phyloP scores from a whole-genome alignment of 2,888 invertebrate species.

The Argyresthia goedartella region DNA sequence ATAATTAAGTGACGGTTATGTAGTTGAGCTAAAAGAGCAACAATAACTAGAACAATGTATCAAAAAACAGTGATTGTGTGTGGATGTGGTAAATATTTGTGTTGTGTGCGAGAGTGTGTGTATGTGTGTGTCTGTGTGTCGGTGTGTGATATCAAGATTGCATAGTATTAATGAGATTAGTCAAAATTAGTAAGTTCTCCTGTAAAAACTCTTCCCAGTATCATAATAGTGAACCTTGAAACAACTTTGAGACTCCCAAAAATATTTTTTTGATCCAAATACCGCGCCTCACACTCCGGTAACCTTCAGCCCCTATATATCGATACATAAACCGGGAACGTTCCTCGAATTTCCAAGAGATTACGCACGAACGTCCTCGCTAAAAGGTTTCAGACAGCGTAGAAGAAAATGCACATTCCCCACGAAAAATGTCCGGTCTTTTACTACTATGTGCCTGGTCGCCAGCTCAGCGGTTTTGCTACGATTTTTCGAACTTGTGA shows the following conservation, averaged over 20 bases:
- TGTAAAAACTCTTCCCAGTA: too few relatives aligned
- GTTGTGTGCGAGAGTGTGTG: too few relatives aligned
- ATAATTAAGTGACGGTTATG: too few relatives aligned
- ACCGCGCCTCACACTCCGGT: constrained; percentile 20
- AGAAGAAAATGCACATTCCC: constrained; percentile 15
- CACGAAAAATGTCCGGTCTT: constrained; percentile 14
- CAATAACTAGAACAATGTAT: too few relatives aligned
- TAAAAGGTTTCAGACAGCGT: constrained; percentile 18
- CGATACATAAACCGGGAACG: constrained; percentile 25
- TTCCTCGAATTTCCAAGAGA: constrained; percentile 11
- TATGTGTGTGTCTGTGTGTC: too few relatives aligned
- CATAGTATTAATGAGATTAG: too few relatives aligned
- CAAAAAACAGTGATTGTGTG: too few relatives aligned
- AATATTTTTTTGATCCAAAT: neutral
- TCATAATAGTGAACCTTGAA: neutral
- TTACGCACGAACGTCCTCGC: constrained; percentile 7
- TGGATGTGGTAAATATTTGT: too few relatives aligned
- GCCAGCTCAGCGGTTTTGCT: constrained; percentile 7
- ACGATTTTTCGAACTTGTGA: constrained; percentile 16
- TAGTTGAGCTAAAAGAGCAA: too few relatives aligned
- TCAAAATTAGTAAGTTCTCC: too few relatives aligned
- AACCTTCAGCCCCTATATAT: constrained; percentile 12
- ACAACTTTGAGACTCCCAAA: neutral
- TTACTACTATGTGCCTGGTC: constrained; percentile 13
- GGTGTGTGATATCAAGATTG: too few relatives aligned